Evolutionary conservation across 2,888 invertebrate species (phyloP), one percentile per base, ranked within the genome.

Genomic region (Sceliomorpha sp.): DNA sequence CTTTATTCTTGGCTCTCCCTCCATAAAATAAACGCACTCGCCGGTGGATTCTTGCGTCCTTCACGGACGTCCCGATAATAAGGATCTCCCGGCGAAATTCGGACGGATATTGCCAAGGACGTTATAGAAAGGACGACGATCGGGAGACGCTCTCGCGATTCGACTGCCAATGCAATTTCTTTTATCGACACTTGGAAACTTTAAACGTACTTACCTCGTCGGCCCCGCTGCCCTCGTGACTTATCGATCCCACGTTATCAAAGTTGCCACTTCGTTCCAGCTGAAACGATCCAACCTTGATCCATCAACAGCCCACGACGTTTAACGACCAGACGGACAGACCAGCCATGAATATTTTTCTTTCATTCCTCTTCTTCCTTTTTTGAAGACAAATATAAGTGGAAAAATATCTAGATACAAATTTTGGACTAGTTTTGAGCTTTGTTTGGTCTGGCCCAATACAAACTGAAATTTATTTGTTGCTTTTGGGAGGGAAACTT

Each of bases 121-220:
- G 17, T 31, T 20, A 10, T 14, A 36, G 39, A 51, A 45, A 66
- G 51, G 45, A 40, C 53, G 45, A 40, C 53, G 45, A 53, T 56
- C 37, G 6, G 31, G 56, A 39, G 36, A 37, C n/a, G n/a, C n/a
- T n/a, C 45, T 45, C 47, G 53, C 66, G 53, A 45, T 55, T 48
- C 55, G 42, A 48, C 63, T 63, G 55, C 48, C 55, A 63, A 50
- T 36, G 55, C 67, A 55, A 67, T 67, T 67, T 67, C 60, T 60
- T 67, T 67, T 67, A 60, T 67, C 67, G 67, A 27, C 60, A 60
- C 60, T 67, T 67, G 8, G 48, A 50, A 60, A 60, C 60, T 67
- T 50, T 37, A 50, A 60, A 26, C 39, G 51, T 45, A 59, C 44
- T 24, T 39, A 15, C 42, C 7, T 29, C 50, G 27, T 9, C 39